phyloP scores from a whole-genome alignment of 2,888 invertebrate species.

The Spisula subtruncata region DNA sequence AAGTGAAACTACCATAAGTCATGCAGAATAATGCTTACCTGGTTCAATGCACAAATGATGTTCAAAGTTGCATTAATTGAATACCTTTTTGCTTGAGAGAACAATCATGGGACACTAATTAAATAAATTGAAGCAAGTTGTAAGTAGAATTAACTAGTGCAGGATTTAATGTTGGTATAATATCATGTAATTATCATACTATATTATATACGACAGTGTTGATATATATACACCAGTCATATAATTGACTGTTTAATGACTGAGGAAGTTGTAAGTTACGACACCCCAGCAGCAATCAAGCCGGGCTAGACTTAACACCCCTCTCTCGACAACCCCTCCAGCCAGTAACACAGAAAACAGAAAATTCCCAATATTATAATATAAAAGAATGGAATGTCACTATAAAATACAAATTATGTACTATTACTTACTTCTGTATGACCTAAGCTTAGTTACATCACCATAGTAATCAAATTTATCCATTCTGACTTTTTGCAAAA shows the following conservation, averaged over 20 bases:
- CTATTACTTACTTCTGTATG: not conserved
- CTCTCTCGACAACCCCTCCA: not conserved
- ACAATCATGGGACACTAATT: not conserved
- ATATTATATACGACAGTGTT: slow-evolving; percentile 9
- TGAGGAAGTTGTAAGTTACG: slow-evolving; percentile 29
- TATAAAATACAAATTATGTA: not conserved
- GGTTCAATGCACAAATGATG: too few species aligned
- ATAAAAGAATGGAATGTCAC: slow-evolving; percentile 3
- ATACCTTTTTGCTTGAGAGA: not conserved
- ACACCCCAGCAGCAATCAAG: slow-evolving; percentile 20
- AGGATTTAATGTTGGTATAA: not conserved
- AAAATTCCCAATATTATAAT: not conserved
- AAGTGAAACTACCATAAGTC: not conserved
- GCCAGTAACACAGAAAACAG: not conserved
- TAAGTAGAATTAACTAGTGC: not conserved
- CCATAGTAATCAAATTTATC: not conserved
- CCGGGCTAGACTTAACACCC: not conserved
- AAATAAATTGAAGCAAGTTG: slow-evolving; percentile 6
- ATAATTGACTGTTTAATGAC: slow-evolving; percentile 32
- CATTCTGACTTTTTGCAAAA: not conserved
- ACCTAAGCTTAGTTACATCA: slow-evolving; percentile 3
- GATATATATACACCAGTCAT: slow-evolving; percentile 28
- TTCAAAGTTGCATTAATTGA: not conserved
- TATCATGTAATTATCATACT: not conserved
- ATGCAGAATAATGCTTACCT: too few species aligned